Evolutionary conservation across 1,140 invertebrate species (phyloP), one percentile per base, ranked within the genome.

Genomic region (Penaeus chinensis): DNA sequence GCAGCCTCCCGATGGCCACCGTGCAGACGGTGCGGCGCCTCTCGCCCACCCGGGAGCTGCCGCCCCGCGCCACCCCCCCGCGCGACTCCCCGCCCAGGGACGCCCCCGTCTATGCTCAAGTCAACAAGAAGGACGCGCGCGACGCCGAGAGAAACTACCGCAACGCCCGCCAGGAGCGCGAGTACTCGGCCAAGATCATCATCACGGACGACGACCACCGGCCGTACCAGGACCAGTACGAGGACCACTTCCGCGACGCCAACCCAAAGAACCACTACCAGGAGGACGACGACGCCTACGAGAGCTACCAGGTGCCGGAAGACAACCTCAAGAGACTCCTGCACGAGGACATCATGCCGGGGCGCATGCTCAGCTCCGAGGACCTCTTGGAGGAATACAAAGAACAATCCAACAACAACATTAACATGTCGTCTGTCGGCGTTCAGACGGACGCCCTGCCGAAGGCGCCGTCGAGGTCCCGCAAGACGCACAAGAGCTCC

Each of bases 21-120:
- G 62, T 82, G 61, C 47, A 90, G 47, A 63, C 63, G n/a, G 62
- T 88, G 10, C 66, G 87, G 7, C 27, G 87, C 5, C 74, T 85
- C 16, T 88, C 89, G 37, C 85, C 83, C 20, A 27, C 85, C 11
- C 77, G 89, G 10, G 80, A 89, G 2, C 24, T 77, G 22, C 27
- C 94, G 0, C 85, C 94, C 0, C 85, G 85, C n/a, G 84, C 82
- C 42, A 47, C 61, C 2, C 82, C 85, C 10, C 63, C 80, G 8
- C 63, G 79, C 2, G 80, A 82, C 24, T 83, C 86, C 10, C 71
- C 80, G 10, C 27, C 66, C 3, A 37, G 65, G n/a, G 81, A 83
- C 11, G 10, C 42, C n/a, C 81, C 87, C 20, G 82, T 83, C 20
- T 90, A 90, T 54, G 87, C 89, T 20, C 89, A 90, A 24, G 89